phyloP scores from a whole-genome alignment of 2,888 invertebrate species.

The Steinernema scapterisci region DNA sequence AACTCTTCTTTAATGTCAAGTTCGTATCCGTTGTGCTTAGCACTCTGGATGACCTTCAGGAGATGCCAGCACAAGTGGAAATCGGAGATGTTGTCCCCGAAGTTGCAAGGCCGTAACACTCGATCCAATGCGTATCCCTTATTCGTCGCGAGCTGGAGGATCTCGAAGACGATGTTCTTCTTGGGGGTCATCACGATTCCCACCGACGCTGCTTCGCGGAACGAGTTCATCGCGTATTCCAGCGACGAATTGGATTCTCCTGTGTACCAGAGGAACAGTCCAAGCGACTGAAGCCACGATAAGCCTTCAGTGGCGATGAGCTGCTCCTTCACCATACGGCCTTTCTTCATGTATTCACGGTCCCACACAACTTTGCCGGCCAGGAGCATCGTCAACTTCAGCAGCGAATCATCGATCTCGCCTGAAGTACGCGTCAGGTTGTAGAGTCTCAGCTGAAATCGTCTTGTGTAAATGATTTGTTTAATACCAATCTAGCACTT shows the following conservation, averaged over 20 bases:
- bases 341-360: neutral
- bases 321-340: neutral
- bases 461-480: neutral
- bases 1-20: neutral
- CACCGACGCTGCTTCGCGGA: slow-evolving; percentile 3
- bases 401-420: neutral
- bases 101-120: neutral
- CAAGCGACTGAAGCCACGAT: neutral
- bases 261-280: slow-evolving; percentile 1
- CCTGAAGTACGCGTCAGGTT: neutral
- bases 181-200: neutral
- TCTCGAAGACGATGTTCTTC: neutral
- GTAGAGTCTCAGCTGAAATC: slow-evolving; percentile 7
- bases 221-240: neutral
- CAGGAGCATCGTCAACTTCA: slow-evolving; percentile 7
- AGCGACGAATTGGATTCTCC: neutral
- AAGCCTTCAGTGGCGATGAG: neutral
- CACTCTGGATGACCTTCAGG: neutral
- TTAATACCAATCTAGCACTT: neutral
- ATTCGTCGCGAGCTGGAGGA: slow-evolving; percentile 5
- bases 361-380: slow-evolving; percentile 2
- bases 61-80: slow-evolving; percentile 19
- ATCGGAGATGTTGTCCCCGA: neutral
- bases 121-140: neutral
- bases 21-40: neutral